phyloP scores from a whole-genome alignment of 2,113 vertebrate species.

The Engystomops pustulosus region DNA sequence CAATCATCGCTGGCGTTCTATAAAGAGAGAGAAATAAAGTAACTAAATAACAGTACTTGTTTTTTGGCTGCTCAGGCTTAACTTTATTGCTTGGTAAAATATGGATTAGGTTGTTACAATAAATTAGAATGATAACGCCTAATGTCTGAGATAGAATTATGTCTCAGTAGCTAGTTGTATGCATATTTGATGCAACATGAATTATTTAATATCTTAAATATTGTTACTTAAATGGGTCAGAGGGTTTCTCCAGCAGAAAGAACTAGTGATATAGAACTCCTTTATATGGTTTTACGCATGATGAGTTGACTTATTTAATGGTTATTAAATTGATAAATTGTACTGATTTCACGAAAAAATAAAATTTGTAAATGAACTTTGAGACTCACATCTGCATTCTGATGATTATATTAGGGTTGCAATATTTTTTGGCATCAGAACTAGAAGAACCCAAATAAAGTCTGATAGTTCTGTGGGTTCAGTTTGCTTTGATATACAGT shows the following conservation, averaged over 20 bases:
- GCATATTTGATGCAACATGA: not conserved
- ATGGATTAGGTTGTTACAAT: not conserved
- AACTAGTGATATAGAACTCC: too few relatives aligned
- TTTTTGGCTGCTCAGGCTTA: not conserved
- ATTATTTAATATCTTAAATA: not conserved
- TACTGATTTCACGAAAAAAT: too few relatives aligned
- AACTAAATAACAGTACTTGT: not conserved
- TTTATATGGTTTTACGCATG: too few relatives aligned
- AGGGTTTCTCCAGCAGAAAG: not conserved
- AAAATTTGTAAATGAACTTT: too few relatives aligned
- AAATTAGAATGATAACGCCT: not conserved
- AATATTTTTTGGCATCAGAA: too few relatives aligned
- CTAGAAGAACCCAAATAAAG: too few relatives aligned
- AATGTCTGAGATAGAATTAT: not conserved
- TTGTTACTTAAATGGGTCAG: not conserved
- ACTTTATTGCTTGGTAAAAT: constrained; percentile 5
- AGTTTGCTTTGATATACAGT: too few relatives aligned
- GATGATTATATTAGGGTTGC: too few relatives aligned
- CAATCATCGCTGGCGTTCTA: constrained; percentile 98
- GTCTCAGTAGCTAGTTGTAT: not conserved
- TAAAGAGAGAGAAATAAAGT: constrained; percentile 19
- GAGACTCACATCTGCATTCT: too few relatives aligned
- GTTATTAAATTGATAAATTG: too few relatives aligned
- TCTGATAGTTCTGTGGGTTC: too few relatives aligned
- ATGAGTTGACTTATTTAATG: too few relatives aligned